Conservation (phyloP, 2,113 vertebrate species). For the Oceanites oceanicus region DNA sequence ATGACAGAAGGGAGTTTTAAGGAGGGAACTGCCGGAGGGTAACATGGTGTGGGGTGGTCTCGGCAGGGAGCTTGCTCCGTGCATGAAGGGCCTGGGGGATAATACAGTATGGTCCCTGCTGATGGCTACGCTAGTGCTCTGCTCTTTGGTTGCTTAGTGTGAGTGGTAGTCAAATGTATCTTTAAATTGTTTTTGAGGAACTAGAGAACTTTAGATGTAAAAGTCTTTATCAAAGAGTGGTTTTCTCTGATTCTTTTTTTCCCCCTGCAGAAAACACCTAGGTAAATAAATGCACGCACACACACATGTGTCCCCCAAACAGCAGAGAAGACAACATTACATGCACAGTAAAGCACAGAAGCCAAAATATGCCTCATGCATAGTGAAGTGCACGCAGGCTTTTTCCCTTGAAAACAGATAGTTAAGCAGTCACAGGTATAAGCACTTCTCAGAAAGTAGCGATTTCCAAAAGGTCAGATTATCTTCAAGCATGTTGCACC, state of each 20-base stretch:
- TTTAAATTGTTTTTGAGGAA: not conserved
- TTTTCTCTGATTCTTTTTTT: not conserved
- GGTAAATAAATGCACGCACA: not conserved
- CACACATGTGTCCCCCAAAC: accelerated
- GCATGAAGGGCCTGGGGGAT: not conserved
- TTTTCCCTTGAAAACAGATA: not conserved
- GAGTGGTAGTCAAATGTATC: not conserved
- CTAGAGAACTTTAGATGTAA: not conserved
- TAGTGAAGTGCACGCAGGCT: not conserved
- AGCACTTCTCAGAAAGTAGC: not conserved
- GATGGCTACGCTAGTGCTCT: not conserved
- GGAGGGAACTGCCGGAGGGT: not conserved
- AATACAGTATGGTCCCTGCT: not conserved
- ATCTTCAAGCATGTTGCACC: not conserved
- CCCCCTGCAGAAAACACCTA: not conserved
- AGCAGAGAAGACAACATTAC: not conserved
- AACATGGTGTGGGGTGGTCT: not conserved
- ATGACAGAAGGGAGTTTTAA: not conserved
- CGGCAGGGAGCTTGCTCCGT: not conserved
- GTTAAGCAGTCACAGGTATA: not conserved
- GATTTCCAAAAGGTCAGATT: not conserved
- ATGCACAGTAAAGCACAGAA: not conserved
- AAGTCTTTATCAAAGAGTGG: not conserved
- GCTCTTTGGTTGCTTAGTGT: not conserved
- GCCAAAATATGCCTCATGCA: not conserved